Percentiles rank a stretch among this genome's conserved stretches.
These are phyloP conservation scores for Brienomyrus longianalis DNA, from an alignment of 2,113 vertebrate genomes.

Conservation along the genomic window DNA sequence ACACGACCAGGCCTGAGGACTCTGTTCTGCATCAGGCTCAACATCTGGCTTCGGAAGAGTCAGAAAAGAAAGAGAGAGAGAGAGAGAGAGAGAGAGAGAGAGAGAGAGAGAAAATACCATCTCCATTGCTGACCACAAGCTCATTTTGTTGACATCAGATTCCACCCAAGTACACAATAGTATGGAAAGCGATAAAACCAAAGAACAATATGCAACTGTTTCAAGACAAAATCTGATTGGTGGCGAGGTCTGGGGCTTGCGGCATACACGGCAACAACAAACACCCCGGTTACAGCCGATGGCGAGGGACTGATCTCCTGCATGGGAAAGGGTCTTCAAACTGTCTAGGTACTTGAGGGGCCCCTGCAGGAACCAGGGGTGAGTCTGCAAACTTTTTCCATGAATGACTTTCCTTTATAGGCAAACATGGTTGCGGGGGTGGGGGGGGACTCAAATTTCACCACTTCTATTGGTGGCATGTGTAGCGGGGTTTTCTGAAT, in stretches of 20 bases:
- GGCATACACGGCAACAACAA: neutral
- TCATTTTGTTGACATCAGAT: constrained; percentile 39
- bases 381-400: constrained; percentile 61
- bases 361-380: constrained; percentile 60
- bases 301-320: neutral
- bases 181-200: constrained; percentile 16
- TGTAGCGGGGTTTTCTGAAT: constrained; percentile 65
- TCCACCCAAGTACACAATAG: constrained; percentile 28
- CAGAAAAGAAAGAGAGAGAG: constrained; percentile 20
- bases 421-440: constrained; percentile 49
- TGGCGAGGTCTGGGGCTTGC: neutral
- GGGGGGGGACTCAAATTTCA: constrained; percentile 47
- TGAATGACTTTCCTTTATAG: constrained; percentile 61
- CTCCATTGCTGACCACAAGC: constrained; percentile 22
- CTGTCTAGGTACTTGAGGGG: constrained; percentile 36
- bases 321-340: neutral
- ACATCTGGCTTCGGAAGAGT: constrained; percentile 45
- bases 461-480: constrained; percentile 32
- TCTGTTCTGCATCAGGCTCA: constrained; percentile 55
- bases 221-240: neutral
- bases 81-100: neutral
- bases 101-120: constrained; percentile 22
- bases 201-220: neutral
- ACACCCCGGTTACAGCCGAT: neutral
- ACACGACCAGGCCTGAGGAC: neutral